Evolutionary conservation across 2,797 vertebrate genomes (phyloP), one percentile per base, ranked within the genome.

Genomic region (Sebastes glaucus): DNA sequence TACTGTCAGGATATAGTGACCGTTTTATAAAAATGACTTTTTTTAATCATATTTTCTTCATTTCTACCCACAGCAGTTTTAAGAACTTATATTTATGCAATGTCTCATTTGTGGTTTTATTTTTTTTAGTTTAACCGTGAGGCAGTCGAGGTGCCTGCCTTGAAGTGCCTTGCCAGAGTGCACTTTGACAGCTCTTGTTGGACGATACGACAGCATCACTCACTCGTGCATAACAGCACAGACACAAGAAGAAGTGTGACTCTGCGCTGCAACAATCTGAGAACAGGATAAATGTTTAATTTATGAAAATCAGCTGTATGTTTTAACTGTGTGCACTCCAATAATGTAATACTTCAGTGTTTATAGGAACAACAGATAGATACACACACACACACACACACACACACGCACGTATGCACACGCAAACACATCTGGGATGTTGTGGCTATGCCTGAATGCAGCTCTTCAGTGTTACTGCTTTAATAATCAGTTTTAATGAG

Each of bases 401-500:
- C n/a, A 68, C 65, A 42, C 71, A 66, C 53, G 46, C 82, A 74
- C 35, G 76, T 13, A 22, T 7, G 1, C 60, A 60, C 73, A 67
- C 70, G 5, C 30, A 38, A 46, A 80, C 79, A 80, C 87, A 38
- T 81, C 28, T 74, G 89, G 89, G 89, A 93, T 87, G 79, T 46
- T 79, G 87, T 83, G 83, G 91, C 89, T 85, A 94, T 82, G 95
- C 94, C 91, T 94, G 92, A 92, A 82, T 88, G 91, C 90, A 71
- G 81, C 89, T 90, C 85, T 85, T 90, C 87, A 88, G 72, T 88
- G 92, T 94, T 94, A 73, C 95, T 95, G 93, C 94, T 95, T 95
- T 96, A 95, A 95, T 96, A 95, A 96, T 95, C 92, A 90, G 92
- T 96, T 96, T 95, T 96, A 96, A 96, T 96, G 95, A 96, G 95